phyloP scores from a whole-genome alignment of 2,113 vertebrate species.

The Mastomys coucha region DNA sequence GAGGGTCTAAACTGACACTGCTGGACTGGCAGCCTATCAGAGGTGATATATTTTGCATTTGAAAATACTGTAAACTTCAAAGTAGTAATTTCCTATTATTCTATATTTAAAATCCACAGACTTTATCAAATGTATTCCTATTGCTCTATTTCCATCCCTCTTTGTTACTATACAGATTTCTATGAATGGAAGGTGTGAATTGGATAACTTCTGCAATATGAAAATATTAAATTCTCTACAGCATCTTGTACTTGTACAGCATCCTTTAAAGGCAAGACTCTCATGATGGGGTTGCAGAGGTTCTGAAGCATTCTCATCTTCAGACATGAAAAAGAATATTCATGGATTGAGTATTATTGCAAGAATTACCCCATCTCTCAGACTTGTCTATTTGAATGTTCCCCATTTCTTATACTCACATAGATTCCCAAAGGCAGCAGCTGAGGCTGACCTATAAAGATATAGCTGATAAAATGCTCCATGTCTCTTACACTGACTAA shows the following conservation, averaged over 20 bases:
- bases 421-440: not conserved
- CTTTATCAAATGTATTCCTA: conserved; percentile 22
- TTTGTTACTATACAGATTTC: not conserved
- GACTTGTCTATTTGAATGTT: conserved; percentile 9
- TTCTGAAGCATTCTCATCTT: not conserved
- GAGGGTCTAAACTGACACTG: not conserved
- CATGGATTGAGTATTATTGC: not conserved
- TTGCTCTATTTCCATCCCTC: not conserved
- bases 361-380: conserved; percentile 7
- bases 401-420: not conserved
- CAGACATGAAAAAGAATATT: not conserved
- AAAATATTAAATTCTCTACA: not conserved
- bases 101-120: conserved; percentile 35
- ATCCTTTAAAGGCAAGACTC: not conserved
- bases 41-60: not conserved
- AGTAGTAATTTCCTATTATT: not conserved
- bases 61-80: conserved; percentile 16
- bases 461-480: not conserved
- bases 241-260: conserved; percentile 8
- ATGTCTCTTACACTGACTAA: not conserved
- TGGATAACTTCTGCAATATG: not conserved
- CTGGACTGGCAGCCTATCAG: not conserved
- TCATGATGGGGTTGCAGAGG: not conserved
- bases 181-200: conserved; percentile 21
- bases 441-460: not conserved